Evolutionary conservation across 92 coral and sea anemone genomes (phyloP).

Genomic region (Micromussa lordhowensis): DNA sequence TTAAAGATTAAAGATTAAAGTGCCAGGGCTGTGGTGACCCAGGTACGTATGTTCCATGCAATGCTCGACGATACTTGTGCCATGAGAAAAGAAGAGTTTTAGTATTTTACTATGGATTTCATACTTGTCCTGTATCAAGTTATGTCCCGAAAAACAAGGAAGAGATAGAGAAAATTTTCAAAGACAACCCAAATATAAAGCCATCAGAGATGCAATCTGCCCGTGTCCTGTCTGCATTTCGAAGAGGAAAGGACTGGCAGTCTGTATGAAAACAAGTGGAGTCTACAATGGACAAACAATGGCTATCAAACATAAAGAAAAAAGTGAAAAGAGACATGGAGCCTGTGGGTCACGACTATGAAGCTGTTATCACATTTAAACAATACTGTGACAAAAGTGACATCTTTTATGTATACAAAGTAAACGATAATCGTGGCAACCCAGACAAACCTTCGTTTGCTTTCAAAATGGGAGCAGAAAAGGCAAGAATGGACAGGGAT

Average conservation of each 20-base stretch:
- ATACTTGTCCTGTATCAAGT: conserved; percentile 21
- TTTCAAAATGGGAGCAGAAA: conserved; percentile 53
- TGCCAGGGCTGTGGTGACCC: conserved; percentile 49
- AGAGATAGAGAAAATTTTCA: conserved; percentile 11
- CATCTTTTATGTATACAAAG: conserved; percentile 11
- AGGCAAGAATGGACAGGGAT: conserved; percentile 55
- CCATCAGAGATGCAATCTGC: conserved; percentile 34
- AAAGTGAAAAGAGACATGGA: no score
- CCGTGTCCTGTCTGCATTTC: conserved; percentile 12
- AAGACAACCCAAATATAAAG: conserved; percentile 30
- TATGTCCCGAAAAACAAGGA: conserved; percentile 7
- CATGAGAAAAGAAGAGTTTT: conserved; percentile 18
- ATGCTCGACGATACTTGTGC: conserved; percentile 55
- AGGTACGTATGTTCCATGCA: conserved; percentile 48
- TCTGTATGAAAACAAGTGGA: conserved; percentile 30
- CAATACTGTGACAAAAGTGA: conserved; percentile 61
- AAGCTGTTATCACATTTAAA: conserved; percentile 63
- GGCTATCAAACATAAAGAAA: no score
- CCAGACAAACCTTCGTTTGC: conserved; percentile 73
- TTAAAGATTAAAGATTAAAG: no score
- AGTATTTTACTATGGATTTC: conserved; percentile 31
- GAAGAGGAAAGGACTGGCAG: conserved; percentile 17
- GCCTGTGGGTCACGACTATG: conserved; percentile 70
- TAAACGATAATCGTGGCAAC: conserved; percentile 46
- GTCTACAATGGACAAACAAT: conserved; percentile 18